These are phyloP conservation scores for Chauna torquata DNA, from an alignment of 2,113 vertebrate genomes.

Conservation along the genomic window DNA sequence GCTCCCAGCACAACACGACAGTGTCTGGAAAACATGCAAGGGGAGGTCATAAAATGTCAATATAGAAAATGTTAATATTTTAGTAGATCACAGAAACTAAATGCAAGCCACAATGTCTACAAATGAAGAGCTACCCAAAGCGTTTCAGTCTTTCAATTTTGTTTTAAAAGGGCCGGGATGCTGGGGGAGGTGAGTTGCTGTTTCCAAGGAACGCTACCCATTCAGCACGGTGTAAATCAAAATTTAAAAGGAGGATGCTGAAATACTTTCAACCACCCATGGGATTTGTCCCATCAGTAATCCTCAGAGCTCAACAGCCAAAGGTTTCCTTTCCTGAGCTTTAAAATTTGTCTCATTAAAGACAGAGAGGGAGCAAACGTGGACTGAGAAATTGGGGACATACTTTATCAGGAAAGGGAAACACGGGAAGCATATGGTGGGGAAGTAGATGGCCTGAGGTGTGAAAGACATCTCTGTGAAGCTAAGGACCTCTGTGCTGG, in stretches of 20 bases:
- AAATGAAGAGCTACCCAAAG: not conserved
- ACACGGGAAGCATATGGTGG: not conserved
- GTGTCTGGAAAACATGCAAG: not conserved
- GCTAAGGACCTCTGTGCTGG: not conserved
- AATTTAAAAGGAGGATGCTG: not conserved
- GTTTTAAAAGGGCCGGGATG: not conserved
- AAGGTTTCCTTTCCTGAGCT: not conserved
- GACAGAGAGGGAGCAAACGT: not conserved
- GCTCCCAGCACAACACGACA: not conserved
- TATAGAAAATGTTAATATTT: not conserved
- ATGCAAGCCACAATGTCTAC: not conserved
- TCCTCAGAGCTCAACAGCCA: not conserved
- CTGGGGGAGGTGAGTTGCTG: not conserved
- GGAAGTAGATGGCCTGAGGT: not conserved
- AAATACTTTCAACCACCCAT: not conserved
- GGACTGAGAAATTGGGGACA: not conserved
- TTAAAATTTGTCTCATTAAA: not conserved
- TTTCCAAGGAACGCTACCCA: not conserved
- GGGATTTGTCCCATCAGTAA: not conserved
- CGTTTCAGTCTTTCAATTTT: not conserved
- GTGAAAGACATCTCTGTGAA: conserved; percentile 15
- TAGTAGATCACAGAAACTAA: not conserved
- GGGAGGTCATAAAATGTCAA: not conserved
- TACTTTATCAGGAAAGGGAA: not conserved
- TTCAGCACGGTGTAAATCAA: not conserved